phyloP scores from a whole-genome alignment of 1,140 invertebrate species.

The Drosophila ambigua region DNA sequence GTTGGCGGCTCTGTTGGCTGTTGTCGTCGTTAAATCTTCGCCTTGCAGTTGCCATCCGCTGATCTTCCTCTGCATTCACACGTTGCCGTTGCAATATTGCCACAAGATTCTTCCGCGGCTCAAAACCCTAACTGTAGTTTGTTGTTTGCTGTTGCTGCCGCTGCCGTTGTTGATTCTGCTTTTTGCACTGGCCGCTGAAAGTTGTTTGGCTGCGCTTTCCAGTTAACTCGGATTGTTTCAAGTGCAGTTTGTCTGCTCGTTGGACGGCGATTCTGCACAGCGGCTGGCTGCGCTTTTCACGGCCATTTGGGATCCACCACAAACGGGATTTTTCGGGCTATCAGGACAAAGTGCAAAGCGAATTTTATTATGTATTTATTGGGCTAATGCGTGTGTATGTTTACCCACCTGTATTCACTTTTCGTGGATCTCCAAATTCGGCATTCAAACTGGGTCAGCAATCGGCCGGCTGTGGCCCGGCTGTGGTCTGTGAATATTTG shows the following conservation, averaged over 20 bases:
- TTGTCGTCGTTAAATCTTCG: constrained; percentile 56
- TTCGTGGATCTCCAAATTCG: background rate
- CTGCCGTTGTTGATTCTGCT: too few relatives aligned
- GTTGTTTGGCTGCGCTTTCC: constrained; percentile 74
- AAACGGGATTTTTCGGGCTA: constrained; percentile 50
- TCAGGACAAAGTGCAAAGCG: constrained; percentile 10
- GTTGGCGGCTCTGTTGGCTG: constrained; percentile 11
- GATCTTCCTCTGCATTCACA: constrained; percentile 46
- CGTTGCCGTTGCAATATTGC: constrained; percentile 21
- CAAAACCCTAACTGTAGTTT: constrained; percentile 62
- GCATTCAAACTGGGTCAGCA: constrained; percentile 8
- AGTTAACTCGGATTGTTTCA: constrained; percentile 66
- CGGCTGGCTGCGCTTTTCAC: constrained; percentile 33
- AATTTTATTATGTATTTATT: constrained; percentile 20
- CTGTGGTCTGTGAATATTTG: constrained; percentile 5
- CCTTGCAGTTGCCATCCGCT: constrained; percentile 40
- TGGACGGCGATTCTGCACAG: constrained; percentile 33
- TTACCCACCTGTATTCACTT: constrained; percentile 1
- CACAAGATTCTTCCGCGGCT: constrained; percentile 58
- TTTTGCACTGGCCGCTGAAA: constrained; percentile 22
- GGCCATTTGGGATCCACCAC: constrained; percentile 35
- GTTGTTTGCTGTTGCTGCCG: constrained; percentile 17
- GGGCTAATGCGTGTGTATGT: background rate
- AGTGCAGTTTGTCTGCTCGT: constrained; percentile 49
- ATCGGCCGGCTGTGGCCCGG: background rate